Conservation (phyloP, 2,888 invertebrate genomes). For the Cheilosia grossa region DNA sequence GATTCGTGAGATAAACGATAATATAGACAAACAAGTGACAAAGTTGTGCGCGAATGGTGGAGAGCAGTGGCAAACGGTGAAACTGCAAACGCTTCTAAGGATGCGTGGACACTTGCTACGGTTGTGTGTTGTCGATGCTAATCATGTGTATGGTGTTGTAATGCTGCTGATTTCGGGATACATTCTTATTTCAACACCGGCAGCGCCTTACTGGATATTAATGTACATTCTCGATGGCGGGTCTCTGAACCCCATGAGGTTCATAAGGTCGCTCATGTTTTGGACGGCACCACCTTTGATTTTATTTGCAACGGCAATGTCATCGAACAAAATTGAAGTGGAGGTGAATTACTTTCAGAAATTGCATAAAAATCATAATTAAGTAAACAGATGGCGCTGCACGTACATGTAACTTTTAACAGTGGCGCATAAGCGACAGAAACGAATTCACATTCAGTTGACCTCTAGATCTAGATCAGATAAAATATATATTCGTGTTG, state of each 20-base stretch:
- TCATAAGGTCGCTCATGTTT: background rate
- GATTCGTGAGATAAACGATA: constrained; percentile 10
- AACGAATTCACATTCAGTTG: too few relatives aligned
- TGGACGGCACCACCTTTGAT: constrained; percentile 35
- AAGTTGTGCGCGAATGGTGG: constrained; percentile 3
- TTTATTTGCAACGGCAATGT: constrained; percentile 22
- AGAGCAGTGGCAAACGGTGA: background rate
- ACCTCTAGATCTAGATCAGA: too few relatives aligned
- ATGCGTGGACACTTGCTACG: constrained; percentile 9
- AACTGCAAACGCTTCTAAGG: background rate
- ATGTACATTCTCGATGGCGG: constrained; percentile 44
- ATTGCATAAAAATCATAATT: too few relatives aligned
- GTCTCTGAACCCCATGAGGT: background rate
- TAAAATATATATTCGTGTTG: too few relatives aligned
- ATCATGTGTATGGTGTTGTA: constrained; percentile 75
- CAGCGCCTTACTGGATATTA: constrained; percentile 77
- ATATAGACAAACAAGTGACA: constrained; percentile 8
- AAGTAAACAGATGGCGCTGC: too few relatives aligned
- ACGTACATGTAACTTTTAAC: too few relatives aligned
- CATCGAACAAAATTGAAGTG: constrained; percentile 20
- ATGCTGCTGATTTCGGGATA: constrained; percentile 76
- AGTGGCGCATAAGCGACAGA: too few relatives aligned
- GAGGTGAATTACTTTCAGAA: constrained; percentile 16
- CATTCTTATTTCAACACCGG: constrained; percentile 75
- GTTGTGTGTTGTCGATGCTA: constrained; percentile 59